These are phyloP conservation scores for Thripadectes ignobilis DNA, from an alignment of 2,797 vertebrate genomes.

Conservation along the genomic window DNA sequence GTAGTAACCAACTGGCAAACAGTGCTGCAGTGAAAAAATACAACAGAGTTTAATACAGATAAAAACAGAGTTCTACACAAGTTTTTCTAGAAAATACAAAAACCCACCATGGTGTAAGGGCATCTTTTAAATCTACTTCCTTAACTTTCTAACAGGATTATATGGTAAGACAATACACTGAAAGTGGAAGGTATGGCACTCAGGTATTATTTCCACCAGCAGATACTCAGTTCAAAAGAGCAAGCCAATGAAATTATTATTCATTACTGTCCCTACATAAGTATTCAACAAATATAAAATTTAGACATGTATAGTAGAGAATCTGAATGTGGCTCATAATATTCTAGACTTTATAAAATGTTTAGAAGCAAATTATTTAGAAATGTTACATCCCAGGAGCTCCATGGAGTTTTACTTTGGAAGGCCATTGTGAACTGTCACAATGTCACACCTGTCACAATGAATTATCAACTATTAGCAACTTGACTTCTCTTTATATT, in stretches of 20 bases:
- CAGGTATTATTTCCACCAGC: neutral
- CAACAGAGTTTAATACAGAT: neutral
- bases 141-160: neutral
- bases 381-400: neutral
- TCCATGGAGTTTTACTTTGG: neutral
- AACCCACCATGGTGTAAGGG: neutral
- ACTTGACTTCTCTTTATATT: neutral
- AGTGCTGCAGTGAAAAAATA: slow-evolving; percentile 23
- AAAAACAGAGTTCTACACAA: neutral
- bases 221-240: neutral
- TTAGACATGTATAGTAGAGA: neutral
- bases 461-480: neutral
- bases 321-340: neutral
- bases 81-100: neutral
- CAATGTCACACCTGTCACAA: neutral
- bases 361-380: neutral
- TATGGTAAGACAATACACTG: neutral
- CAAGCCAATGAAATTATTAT: neutral
- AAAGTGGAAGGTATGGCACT: neutral
- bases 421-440: neutral
- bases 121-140: neutral
- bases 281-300: neutral
- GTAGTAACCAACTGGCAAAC: neutral
- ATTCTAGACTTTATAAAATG: neutral
- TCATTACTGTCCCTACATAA: neutral